Base-by-base conservation (phyloP, 2,888 invertebrate genomes). In the Acanthacorydalis orientalis region DNA sequence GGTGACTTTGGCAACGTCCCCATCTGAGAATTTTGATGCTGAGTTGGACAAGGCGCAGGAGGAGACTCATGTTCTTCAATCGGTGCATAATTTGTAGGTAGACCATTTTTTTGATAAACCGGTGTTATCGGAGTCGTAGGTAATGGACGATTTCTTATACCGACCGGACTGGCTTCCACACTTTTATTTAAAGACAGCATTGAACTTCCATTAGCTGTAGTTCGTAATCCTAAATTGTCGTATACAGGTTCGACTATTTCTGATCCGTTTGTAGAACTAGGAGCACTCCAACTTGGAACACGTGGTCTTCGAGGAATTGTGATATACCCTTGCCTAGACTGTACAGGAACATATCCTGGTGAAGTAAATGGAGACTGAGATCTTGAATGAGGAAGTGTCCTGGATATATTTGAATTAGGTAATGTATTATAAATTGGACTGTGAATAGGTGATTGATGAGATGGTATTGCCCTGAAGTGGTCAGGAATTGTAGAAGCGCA, bases 181-280 rank as follows among this genome's bases (percentile, higher is more conserved):
- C 78, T 70, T 66, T 85, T 85, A 61, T 86, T 85, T 48, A 89
- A 62, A 48, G 85, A 86, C 33, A 84, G 65, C 10, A 78, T 78
- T 3, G 84, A 86, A 60, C 83, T 85, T n/a, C 90, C 90, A 52
- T 86, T 83, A 14, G 85, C 88, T 14, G 90, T 87, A 14, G 88
- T 88, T 46, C 90, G 73, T 14, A 83, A 66, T 0, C 90, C 90
- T 43, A 90, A 67, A 61, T 89, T 89, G 60, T 90, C 90, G 60
- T 90, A 90, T 23, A 89, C 75, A 0, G 89, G 89, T 58, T 87
- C 86, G 48, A 75, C 71, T 31, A 74, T 68, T 55, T 76, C 74
- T 39, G 71, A 63, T 52, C 69, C 68, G 7, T 66, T 67, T 48
- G 67, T 75, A 58, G 62, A 79, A 31, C 35, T 35, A 57, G 63